These are phyloP conservation scores for Dermolepida albohirtum DNA, from an alignment of 2,888 invertebrate genomes.

Conservation along the genomic window DNA sequence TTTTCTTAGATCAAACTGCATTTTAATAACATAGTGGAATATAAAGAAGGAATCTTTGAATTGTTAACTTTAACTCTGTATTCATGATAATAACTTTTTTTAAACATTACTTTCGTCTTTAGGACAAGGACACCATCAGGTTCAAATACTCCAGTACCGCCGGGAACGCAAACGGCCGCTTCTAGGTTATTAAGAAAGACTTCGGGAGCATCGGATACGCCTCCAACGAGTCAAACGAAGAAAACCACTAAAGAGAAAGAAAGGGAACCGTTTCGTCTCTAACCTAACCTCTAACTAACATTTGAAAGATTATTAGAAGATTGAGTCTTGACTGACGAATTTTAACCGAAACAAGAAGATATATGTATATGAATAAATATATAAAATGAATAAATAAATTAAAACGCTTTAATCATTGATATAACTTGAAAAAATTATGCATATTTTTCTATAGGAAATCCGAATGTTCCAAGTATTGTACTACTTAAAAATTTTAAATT, in stretches of 20 bases:
- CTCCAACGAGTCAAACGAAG: conserved; percentile 67
- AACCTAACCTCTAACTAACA: conserved; percentile 55
- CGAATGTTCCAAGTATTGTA: conserved; percentile 12
- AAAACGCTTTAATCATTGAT: conserved; percentile 52
- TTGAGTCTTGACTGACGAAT: conserved; percentile 57
- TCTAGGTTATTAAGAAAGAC: conserved; percentile 74
- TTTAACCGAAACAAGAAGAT: conserved; percentile 45
- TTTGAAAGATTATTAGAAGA: not conserved
- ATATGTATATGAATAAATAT: conserved; percentile 14
- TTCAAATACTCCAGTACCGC: conserved; percentile 77
- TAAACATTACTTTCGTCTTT: conserved; percentile 37
- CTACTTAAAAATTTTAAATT: conserved; percentile 9
- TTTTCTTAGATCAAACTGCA: too few relatives aligned
- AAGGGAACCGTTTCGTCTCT: conserved; percentile 82
- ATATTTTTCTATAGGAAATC: conserved; percentile 59
- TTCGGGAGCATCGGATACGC: conserved; percentile 74
- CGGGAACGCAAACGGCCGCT: conserved; percentile 73
- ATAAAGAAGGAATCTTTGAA: too few relatives aligned
- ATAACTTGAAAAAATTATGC: conserved; percentile 56
- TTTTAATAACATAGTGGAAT: too few relatives aligned
- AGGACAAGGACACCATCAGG: conserved; percentile 84
- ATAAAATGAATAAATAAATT: conserved; percentile 15
- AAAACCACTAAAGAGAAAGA: conserved; percentile 60
- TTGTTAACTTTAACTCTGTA: too few relatives aligned
- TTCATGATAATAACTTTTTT: too few relatives aligned